Base-by-base conservation (phyloP, 2,888 invertebrate species). In the Nomada fabriciana region DNA sequence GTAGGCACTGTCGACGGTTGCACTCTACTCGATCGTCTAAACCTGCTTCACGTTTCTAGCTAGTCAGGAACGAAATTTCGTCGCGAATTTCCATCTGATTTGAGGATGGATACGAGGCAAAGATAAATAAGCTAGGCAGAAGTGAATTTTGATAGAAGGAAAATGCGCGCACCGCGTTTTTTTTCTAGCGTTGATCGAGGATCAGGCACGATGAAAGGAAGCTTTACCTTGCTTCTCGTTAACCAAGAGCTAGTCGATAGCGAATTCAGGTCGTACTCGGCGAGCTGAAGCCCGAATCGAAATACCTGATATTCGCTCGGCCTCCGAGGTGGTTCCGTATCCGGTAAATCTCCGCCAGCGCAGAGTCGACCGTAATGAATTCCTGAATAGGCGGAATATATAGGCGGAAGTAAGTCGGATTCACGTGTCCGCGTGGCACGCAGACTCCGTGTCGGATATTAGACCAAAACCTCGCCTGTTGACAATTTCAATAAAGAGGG, bases 321-420 rank as follows among this genome's bases (percentile, higher is more conserved):
- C 63, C 76, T 75, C 42, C 70, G 77, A 88, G 80, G 80, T 68
- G 79, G 73, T 83, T 69, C 84, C 79, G 80, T 81, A 86, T 84
- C 88, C 87, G 86, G 81, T 77, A 86, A 83, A 88, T 88, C 88
- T 88, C 86, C 83, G 80, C 60, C 79, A 83, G 64, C 74, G 76
- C 78, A 89, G 89, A 90, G 89, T 89, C 87, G 89, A 82, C 86
- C 88, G 80, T 89, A 90, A 90, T 90, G 90, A 90, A 89, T 90
- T 90, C 89, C 89, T 89, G 89, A 89, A 90, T 90, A 88, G 89
- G 77, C 77, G 81, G 77, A 77, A 79, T 84, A 84, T 82, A 86
- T 83, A 83, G 86, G 79, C 73, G 80, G 86, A 88, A 88, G 87
- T 86, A 88, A 86, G 87, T 83, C 76, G 84, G 80, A 86, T 88